A percentile compares a stretch with the other conserved stretches of the same genome.
These are phyloP conservation scores for Eucera pruinosa DNA, from an alignment of 2,888 invertebrate species.

Conservation along the genomic window DNA sequence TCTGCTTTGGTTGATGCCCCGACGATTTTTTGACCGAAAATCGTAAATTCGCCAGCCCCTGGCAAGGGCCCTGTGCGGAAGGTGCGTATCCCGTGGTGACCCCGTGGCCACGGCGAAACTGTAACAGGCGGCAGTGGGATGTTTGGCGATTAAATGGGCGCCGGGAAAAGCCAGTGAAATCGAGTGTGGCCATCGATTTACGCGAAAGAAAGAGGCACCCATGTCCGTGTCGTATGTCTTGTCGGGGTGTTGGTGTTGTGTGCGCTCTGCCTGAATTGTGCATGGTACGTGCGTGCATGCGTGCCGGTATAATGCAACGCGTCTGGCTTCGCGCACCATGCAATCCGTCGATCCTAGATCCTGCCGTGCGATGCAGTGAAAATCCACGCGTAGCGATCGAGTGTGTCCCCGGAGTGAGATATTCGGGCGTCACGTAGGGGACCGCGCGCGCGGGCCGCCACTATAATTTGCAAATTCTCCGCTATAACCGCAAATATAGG, in stretches of 20 bases:
- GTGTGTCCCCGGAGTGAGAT: slow-evolving; percentile 23
- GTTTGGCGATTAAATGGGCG: slow-evolving; percentile 50
- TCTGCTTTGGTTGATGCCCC: slow-evolving; percentile 82
- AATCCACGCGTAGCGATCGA: slow-evolving; percentile 7
- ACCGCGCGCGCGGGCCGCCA: slow-evolving; percentile 4
- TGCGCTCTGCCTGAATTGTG: slow-evolving; percentile 63
- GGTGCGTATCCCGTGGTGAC: slow-evolving; percentile 74
- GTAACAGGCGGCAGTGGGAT: slow-evolving; percentile 32
- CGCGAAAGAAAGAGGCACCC: slow-evolving; percentile 69
- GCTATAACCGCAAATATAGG: too few relatives aligned
- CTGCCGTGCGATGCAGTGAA: slow-evolving; percentile 41
- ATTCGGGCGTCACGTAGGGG: slow-evolving; percentile 27
- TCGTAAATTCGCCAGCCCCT: slow-evolving; percentile 77
- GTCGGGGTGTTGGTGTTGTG: slow-evolving; percentile 76
- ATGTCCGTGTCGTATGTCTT: slow-evolving; percentile 67
- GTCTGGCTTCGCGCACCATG: slow-evolving; percentile 51
- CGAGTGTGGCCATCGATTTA: slow-evolving; percentile 79
- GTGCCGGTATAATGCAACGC: slow-evolving; percentile 71
- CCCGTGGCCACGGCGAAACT: slow-evolving; percentile 39
- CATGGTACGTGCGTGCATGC: slow-evolving; percentile 69
- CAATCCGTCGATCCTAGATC: slow-evolving; percentile 56
- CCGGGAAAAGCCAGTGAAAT: slow-evolving; percentile 73
- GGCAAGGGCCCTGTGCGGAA: slow-evolving; percentile 74
- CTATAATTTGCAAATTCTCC: slow-evolving; percentile 33
- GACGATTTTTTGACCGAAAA: slow-evolving; percentile 78